These are phyloP conservation scores for Zeuzera pyrina DNA, from an alignment of 2,888 invertebrate species.

Conservation along the genomic window DNA sequence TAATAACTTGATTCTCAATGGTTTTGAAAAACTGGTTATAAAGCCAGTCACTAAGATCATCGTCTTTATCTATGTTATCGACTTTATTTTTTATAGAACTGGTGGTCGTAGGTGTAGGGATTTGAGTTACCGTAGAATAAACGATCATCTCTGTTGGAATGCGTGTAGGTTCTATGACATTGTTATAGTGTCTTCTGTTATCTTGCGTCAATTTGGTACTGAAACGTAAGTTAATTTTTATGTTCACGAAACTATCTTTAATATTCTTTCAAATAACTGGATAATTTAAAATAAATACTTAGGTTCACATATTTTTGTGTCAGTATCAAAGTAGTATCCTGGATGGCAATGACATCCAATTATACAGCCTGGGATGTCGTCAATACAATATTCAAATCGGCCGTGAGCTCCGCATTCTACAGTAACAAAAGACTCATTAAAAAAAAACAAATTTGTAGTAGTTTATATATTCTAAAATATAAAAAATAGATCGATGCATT, in stretches of 20 bases:
- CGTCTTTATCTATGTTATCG: conserved; percentile 41
- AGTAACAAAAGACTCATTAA: conserved; percentile 13
- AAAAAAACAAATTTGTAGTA: conserved; percentile 7
- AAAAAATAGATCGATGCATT: too few relatives aligned
- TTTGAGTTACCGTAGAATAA: too few relatives aligned
- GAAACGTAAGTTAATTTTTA: conserved; percentile 18
- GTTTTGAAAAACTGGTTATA: conserved; percentile 64
- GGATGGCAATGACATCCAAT: conserved; percentile 62
- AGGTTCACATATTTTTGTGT: conserved; percentile 58
- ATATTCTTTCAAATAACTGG: conserved; percentile 1
- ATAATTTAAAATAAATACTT: conserved; percentile 30
- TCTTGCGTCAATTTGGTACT: conserved; percentile 42
- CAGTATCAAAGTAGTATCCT: conserved; percentile 60
- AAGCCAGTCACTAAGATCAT: conserved; percentile 58
- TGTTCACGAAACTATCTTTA: conserved; percentile 3
- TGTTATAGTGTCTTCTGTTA: conserved; percentile 26
- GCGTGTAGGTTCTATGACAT: conserved; percentile 28
- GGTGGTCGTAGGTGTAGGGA: conserved; percentile 19
- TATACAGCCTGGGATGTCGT: conserved; percentile 54
- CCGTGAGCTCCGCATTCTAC: conserved; percentile 59
- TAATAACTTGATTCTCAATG: conserved; percentile 56
- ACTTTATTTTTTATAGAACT: conserved; percentile 29
- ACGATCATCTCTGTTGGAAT: conserved; percentile 6
- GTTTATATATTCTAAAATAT: neutral
- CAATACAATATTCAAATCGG: conserved; percentile 58